Evolutionary conservation across 2,113 vertebrate species (phyloP).

Genomic region (Chamaea fasciata): DNA sequence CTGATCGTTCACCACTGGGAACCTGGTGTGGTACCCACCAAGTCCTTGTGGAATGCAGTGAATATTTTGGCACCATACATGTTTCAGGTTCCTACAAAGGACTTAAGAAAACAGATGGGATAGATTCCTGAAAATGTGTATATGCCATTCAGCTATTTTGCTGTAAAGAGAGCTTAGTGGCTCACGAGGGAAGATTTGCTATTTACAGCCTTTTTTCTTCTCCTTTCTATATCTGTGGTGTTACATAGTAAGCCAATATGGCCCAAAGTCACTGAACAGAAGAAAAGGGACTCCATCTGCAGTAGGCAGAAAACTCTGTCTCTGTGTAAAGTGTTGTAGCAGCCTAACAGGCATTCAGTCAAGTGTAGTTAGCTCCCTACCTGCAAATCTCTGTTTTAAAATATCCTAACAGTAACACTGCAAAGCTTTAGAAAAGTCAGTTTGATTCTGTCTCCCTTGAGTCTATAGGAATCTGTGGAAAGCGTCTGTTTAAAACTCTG

Average conservation of each 20-base stretch:
- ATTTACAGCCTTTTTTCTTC: background rate
- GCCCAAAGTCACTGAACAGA: background rate
- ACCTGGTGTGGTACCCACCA: background rate
- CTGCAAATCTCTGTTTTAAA: background rate
- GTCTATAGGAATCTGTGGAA: background rate
- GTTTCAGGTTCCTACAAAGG: background rate
- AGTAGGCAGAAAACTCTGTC: background rate
- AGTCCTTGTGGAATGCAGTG: background rate
- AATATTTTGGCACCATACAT: background rate
- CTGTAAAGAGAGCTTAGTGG: background rate
- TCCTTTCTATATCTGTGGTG: background rate
- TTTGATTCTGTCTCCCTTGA: background rate
- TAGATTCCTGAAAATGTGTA: background rate
- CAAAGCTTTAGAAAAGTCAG: background rate
- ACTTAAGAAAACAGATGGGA: background rate
- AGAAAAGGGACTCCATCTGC: background rate
- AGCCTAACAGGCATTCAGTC: background rate
- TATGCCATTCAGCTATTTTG: background rate
- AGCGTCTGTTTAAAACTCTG: background rate
- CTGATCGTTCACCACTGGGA: background rate
- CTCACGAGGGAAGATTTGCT: background rate
- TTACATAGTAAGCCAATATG: background rate
- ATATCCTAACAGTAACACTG: background rate
- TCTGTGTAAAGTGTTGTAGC: background rate
- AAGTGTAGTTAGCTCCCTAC: background rate